Evolutionary conservation across 1,140 invertebrate genomes (phyloP), one percentile per base, ranked within the genome.

Genomic region (Theocolax elegans): DNA sequence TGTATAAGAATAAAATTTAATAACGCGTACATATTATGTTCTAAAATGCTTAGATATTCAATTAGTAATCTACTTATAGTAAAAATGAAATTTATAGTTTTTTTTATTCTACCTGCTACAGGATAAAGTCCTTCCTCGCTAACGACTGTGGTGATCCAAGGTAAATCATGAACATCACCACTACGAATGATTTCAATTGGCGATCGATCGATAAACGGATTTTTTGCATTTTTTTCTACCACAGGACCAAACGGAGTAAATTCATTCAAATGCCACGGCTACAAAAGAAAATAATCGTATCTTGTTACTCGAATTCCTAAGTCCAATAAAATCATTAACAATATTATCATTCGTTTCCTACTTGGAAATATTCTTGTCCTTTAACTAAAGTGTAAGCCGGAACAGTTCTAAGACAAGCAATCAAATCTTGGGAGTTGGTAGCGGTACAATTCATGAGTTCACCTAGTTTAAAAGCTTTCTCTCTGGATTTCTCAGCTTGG

Each of bases 41-140:
- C n/a, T n/a, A n/a, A n/a, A n/a, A n/a, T n/a, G n/a, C n/a, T n/a
- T n/a, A n/a, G n/a, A n/a, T n/a, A n/a, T n/a, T n/a, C n/a, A n/a
- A n/a, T n/a, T n/a, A n/a, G n/a, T n/a, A n/a, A n/a, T n/a, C n/a
- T n/a, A n/a, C n/a, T n/a, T n/a, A n/a, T n/a, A n/a, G n/a, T n/a
- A n/a, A n/a, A n/a, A n/a, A n/a, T n/a, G n/a, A n/a, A n/a, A n/a
- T n/a, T n/a, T n/a, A n/a, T n/a, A n/a, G n/a, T n/a, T n/a, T n/a
- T n/a, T n/a, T n/a, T n/a, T n/a, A n/a, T n/a, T n/a, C 2, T 31
- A 89, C 88, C 80, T 74, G 85, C 83, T 58, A 81, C 84, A 2
- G 86, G 83, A 72, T 86, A 89, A 6, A 89, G 72, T 65, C 87
- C 88, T 71, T 89, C 88, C 29, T 87, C 80, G 12, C 81, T 80